Evolutionary conservation across 1,140 invertebrate species (phyloP), one percentile per base, ranked within the genome.

Genomic region (Hycleus cichorii): DNA sequence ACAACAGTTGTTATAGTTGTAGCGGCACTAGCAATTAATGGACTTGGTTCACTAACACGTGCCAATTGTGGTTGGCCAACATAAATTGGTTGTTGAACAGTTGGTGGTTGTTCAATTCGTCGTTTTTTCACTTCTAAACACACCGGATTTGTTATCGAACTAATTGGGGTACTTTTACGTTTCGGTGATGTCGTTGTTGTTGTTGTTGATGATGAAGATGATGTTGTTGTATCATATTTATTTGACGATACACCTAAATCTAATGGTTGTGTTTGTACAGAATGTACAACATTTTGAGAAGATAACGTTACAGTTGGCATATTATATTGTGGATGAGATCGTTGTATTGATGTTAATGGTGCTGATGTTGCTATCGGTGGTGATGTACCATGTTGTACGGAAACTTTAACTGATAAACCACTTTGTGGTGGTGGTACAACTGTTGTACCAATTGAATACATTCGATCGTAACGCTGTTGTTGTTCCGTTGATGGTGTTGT

Each of bases 1-100:
- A 84, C 83, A n/a, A 85, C 80, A 0, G 83, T 82, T 7, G 83
- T 87, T 44, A 88, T 87, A 8, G 86, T 86, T 2, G 86, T 87
- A 2, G 86, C 85, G 1, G 85, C 85, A 59, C 81, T 81, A 1
- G 85, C 85, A 44, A 88, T 85, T n/a, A 90, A 71, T 3, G 83
- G 83, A 69, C 81, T 84, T 0, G 83, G 82, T 64, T 84, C 83
- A 63, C 80, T 80, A 5, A 84, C 83, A 57, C 82, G 73, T 10
- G 83, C 78, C n/a, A 85, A 67, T 25, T 75, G 81, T 58, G 49
- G 80, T 68, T 47, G 78, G 73, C 73, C 59, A 39, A 57, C 52
- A 44, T 54, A 64, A 27, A 60, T 54, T 6, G 57, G 49, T 9
- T 46, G 47, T 55, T 62, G 67, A 18, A 38, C 52, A 7, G 45